phyloP scores from a whole-genome alignment of 2,888 invertebrate genomes.

The Leuctra nigra region DNA sequence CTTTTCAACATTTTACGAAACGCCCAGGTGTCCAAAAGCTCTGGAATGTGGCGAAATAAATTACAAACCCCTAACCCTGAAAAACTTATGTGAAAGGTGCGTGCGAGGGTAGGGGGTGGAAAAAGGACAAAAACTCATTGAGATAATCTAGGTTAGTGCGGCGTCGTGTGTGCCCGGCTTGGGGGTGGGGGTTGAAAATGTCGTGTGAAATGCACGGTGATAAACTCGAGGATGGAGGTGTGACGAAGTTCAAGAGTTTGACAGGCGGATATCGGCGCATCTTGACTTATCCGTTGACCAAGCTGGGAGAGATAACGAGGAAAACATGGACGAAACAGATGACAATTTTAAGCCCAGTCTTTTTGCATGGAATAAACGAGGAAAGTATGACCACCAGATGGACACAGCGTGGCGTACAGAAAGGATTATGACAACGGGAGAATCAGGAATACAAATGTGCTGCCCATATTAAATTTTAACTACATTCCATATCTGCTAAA shows the following conservation, averaged over 20 bases:
- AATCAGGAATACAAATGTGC: too few species aligned
- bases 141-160: not conserved
- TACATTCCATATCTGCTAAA: too few species aligned
- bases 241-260: not conserved
- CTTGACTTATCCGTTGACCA: too few species aligned
- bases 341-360: too few species aligned
- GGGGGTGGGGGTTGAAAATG: not conserved
- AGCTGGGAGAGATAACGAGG: too few species aligned
- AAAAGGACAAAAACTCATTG: not conserved
- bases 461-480: too few species aligned
- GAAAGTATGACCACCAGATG: too few species aligned
- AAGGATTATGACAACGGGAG: too few species aligned
- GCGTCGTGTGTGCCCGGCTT: not conserved
- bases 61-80: slow-evolving; percentile 21
- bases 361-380: too few species aligned
- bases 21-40: slow-evolving; percentile 24
- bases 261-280: not conserved
- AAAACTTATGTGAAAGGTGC: not conserved
- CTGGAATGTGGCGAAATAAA: slow-evolving; percentile 27
- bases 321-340: too few species aligned
- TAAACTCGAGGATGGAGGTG: not conserved
- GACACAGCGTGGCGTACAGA: too few species aligned
- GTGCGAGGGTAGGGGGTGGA: not conserved
- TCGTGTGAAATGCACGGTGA: not conserved
- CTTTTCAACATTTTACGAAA: slow-evolving; percentile 3